phyloP scores from a whole-genome alignment of 1,140 invertebrate genomes.

The Ylistrum balloti region DNA sequence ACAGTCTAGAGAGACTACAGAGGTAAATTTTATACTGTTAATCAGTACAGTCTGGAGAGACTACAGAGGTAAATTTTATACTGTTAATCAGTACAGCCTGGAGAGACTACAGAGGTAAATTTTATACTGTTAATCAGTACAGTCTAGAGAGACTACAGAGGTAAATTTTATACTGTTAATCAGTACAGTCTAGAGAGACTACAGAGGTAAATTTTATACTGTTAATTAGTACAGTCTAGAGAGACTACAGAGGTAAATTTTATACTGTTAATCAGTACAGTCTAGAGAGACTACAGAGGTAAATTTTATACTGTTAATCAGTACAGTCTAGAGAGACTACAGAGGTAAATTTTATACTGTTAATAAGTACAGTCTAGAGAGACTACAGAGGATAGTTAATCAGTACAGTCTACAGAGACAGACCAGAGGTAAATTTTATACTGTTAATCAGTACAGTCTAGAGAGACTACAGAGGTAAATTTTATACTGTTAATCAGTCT shows the following conservation, averaged over 20 bases:
- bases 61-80: constrained; percentile 86
- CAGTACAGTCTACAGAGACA: constrained; percentile 80
- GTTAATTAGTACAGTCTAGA: no score
- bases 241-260: no score
- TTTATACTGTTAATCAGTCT: no score
- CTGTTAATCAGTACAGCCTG: constrained; percentile 95
- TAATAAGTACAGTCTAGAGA: background rate
- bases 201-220: no score
- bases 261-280: no score
- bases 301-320: constrained; percentile 88
- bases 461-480: no score
- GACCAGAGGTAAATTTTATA: no score
- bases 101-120: background rate
- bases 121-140: no score
- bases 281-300: no score
- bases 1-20: no score
- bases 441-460: no score
- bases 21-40: constrained; percentile 85
- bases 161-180: no score
- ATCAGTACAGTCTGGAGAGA: constrained; percentile 96
- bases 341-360: constrained; percentile 83
- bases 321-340: constrained; percentile 96
- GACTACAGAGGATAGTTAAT: constrained; percentile 87
- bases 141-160: constrained; percentile 45
- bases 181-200: constrained; percentile 80